Evolutionary conservation across 2,888 invertebrate species (phyloP).

Genomic region (Odontocolon sp.): DNA sequence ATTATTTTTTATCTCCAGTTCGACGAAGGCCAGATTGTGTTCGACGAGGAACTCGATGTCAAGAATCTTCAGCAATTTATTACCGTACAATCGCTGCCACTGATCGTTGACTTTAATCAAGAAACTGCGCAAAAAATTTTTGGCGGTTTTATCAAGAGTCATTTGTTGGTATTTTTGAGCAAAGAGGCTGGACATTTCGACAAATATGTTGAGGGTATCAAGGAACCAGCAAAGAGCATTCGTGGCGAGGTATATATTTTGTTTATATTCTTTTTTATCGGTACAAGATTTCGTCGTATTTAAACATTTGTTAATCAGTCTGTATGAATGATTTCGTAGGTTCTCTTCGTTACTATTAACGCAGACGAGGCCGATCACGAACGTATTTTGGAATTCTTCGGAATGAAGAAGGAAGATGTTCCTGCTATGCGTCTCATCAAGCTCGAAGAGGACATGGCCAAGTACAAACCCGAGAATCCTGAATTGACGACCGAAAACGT

Average conservation of each 20-base stretch:
- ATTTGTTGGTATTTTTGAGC: slow-evolving; percentile 96
- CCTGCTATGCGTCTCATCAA: slow-evolving; percentile 96
- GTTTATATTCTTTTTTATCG: neutral
- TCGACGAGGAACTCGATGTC: slow-evolving; percentile 86
- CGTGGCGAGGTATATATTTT: slow-evolving; percentile 86
- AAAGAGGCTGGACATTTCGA: slow-evolving; percentile 94
- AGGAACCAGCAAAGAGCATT: slow-evolving; percentile 93
- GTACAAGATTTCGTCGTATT: neutral
- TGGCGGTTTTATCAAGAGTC: slow-evolving; percentile 98
- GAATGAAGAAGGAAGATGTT: slow-evolving; percentile 96
- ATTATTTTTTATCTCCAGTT: slow-evolving; percentile 83
- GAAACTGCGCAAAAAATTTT: slow-evolving; percentile 99
- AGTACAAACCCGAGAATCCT: slow-evolving; percentile 94
- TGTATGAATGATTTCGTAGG: slow-evolving; percentile 78
- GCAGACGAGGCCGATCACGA: slow-evolving; percentile 97
- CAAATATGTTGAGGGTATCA: slow-evolving; percentile 89
- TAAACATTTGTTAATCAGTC: slow-evolving; percentile 1
- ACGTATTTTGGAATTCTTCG: slow-evolving; percentile 99
- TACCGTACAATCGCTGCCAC: slow-evolving; percentile 91
- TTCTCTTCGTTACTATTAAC: slow-evolving; percentile 97
- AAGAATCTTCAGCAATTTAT: slow-evolving; percentile 92
- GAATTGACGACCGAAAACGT: slow-evolving; percentile 88
- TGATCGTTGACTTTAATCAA: slow-evolving; percentile 97
- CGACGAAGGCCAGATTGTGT: slow-evolving; percentile 91
- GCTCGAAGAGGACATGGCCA: slow-evolving; percentile 98